Percentiles rank a stretch among this genome's conserved stretches.
Conservation (phyloP, 2,113 vertebrate species). For the Orthochromis indermauri region DNA sequence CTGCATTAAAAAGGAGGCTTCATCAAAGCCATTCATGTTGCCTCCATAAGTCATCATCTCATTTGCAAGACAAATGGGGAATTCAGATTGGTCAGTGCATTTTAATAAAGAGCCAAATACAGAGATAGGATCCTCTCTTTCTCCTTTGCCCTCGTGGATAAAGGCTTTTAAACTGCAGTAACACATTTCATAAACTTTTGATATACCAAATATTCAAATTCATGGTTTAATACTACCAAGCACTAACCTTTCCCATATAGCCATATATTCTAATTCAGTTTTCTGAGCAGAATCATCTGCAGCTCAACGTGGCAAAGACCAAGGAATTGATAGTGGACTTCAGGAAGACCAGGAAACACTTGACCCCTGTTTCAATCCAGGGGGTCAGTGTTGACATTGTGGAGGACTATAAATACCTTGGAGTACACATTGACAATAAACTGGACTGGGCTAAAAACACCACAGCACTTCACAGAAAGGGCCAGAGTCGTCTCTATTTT, state of each 20-base stretch:
- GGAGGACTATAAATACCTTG: background rate
- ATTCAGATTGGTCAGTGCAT: conserved; percentile 53
- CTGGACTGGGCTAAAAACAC: background rate
- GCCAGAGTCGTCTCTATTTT: background rate
- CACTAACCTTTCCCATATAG: background rate
- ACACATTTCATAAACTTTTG: background rate
- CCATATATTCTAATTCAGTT: background rate
- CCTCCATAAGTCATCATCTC: conserved; percentile 61
- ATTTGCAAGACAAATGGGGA: conserved; percentile 68
- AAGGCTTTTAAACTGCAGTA: background rate
- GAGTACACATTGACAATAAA: background rate
- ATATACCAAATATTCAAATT: background rate
- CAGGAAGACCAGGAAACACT: background rate
- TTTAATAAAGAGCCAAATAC: conserved; percentile 43
- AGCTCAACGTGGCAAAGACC: background rate
- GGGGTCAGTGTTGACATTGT: background rate
- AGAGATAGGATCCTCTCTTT: background rate
- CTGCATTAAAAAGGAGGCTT: conserved; percentile 58
- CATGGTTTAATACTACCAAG: background rate
- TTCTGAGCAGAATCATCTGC: background rate
- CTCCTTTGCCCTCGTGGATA: background rate
- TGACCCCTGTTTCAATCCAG: background rate
- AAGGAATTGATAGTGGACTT: background rate
- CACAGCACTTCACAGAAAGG: rapidly evolving
- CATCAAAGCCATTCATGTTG: conserved; percentile 63